These are phyloP conservation scores for Edolisoma coerulescens DNA, from an alignment of 2,113 vertebrate genomes.

Conservation along the genomic window DNA sequence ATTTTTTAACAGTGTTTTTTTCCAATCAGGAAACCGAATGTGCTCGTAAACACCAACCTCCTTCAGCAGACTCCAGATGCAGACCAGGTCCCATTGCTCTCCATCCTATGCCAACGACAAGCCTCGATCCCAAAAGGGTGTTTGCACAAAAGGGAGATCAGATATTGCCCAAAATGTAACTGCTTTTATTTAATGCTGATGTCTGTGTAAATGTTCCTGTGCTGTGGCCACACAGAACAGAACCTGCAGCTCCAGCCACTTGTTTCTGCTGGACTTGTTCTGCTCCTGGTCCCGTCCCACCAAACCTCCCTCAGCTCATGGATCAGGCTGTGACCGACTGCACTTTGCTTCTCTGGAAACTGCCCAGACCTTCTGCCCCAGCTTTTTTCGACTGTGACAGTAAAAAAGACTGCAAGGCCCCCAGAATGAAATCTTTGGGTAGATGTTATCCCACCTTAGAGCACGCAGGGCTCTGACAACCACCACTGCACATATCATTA, in stretches of 20 bases:
- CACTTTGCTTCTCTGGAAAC: no score
- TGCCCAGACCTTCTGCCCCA: background rate
- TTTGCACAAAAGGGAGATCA: background rate
- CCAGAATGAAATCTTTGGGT: background rate
- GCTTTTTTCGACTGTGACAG: no score
- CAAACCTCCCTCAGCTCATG: background rate
- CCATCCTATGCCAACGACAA: rapidly evolving
- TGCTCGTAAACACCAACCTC: background rate
- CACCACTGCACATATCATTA: background rate
- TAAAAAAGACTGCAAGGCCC: background rate
- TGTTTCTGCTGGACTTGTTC: background rate
- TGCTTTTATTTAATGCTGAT: background rate
- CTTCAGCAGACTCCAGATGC: background rate
- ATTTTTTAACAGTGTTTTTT: background rate
- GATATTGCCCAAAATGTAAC: background rate
- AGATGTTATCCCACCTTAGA: background rate
- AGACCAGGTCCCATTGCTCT: background rate
- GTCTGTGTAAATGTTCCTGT: no score
- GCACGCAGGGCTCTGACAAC: background rate
- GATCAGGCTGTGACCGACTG: background rate
- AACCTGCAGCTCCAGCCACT: background rate
- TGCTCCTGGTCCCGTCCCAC: background rate
- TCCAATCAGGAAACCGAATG: background rate
- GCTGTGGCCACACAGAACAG: background rate
- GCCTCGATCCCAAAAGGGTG: background rate